Conservation (phyloP, 2,797 vertebrate species). For the Pantherophis vulpinus region DNA sequence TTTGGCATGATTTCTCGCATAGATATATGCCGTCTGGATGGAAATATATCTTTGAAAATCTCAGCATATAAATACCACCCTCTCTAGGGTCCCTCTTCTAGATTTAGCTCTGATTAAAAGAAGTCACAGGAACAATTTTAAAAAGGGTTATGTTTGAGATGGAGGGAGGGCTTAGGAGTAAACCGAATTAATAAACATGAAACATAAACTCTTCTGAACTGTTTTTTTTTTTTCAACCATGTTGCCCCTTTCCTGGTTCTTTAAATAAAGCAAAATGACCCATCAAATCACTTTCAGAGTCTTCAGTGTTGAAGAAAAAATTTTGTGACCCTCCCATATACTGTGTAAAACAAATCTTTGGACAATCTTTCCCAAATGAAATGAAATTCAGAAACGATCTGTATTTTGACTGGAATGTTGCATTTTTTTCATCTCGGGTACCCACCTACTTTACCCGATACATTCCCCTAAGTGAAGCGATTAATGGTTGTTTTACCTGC, state of each 20-base stretch:
- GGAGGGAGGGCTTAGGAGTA: not conserved
- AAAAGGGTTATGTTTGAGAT: not conserved
- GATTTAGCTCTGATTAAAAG: slow-evolving; percentile 22
- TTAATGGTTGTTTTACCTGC: not conserved
- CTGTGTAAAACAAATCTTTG: not conserved
- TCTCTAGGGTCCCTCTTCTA: slow-evolving; percentile 6
- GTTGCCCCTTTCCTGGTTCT: not conserved
- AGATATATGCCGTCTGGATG: slow-evolving; percentile 15
- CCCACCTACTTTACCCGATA: not conserved
- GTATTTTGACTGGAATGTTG: not conserved
- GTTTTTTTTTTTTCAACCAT: not conserved
- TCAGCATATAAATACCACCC: slow-evolving; percentile 24
- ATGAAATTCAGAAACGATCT: not conserved
- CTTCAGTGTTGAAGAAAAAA: not conserved
- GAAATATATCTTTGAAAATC: slow-evolving; percentile 3
- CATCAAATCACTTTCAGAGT: not conserved
- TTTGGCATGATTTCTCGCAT: slow-evolving; percentile 14
- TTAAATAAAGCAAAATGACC: slow-evolving; percentile 3
- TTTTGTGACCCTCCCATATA: not conserved
- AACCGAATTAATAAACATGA: not conserved
- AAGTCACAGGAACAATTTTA: slow-evolving; percentile 2
- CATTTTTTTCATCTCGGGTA: not conserved
- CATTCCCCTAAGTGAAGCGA: not conserved
- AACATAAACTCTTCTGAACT: not conserved
- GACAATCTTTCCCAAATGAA: not conserved